Percentiles rank a stretch among this genome's conserved stretches.
Conservation (phyloP, 2,113 vertebrate genomes). For the Otolemur garnettii region DNA sequence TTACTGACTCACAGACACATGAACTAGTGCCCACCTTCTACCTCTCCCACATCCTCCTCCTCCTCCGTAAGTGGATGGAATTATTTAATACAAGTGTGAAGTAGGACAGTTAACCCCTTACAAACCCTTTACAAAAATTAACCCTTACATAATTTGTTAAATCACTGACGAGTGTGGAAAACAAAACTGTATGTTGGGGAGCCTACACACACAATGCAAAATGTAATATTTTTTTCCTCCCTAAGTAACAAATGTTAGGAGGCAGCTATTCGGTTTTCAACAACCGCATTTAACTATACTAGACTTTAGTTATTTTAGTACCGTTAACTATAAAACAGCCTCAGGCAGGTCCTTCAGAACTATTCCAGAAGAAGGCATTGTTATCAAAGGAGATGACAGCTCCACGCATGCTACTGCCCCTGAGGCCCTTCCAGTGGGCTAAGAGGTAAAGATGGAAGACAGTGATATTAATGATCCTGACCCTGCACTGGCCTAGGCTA, state of each 20-base stretch:
- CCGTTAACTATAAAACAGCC: not conserved
- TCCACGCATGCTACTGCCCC: not conserved
- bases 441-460: not conserved
- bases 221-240: constrained; percentile 71
- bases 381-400: not conserved
- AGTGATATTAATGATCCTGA: not conserved
- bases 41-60: constrained; percentile 48
- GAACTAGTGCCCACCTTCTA: constrained; percentile 56
- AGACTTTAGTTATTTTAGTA: not conserved
- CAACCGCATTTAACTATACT: constrained; percentile 74
- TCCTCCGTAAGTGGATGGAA: not conserved
- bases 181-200: constrained; percentile 26
- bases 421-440: not conserved
- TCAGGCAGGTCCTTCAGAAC: not conserved
- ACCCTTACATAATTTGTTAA: constrained; percentile 43
- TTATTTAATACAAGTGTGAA: constrained; percentile 72
- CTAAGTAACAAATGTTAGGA: constrained; percentile 80
- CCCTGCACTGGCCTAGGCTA: not conserved
- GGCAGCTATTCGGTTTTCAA: constrained; percentile 84
- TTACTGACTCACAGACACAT: not conserved
- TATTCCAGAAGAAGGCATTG: not conserved
- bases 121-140: constrained; percentile 76
- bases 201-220: constrained; percentile 61
- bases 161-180: constrained; percentile 18
- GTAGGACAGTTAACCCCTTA: constrained; percentile 66